phyloP scores from a whole-genome alignment of 2,797 vertebrate species.

The Epinephelus malabaricus region DNA sequence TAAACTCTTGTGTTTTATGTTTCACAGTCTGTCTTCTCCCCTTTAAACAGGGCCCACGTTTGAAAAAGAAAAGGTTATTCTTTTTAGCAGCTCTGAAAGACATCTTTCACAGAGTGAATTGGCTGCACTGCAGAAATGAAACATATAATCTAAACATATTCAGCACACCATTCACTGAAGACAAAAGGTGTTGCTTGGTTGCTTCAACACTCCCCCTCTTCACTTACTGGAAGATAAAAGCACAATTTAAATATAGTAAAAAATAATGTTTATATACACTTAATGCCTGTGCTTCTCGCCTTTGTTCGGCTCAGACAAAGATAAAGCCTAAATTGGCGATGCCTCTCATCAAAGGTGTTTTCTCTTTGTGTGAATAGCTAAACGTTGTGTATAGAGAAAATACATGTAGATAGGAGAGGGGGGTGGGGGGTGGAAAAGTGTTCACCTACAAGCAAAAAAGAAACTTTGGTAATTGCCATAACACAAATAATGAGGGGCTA shows the following conservation, averaged over 20 bases:
- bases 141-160: constrained; percentile 12
- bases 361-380: constrained; percentile 72
- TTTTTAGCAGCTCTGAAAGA: not conserved
- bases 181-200: constrained; percentile 28
- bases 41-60: not conserved
- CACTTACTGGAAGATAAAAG: constrained; percentile 34
- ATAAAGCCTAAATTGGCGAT: constrained; percentile 70
- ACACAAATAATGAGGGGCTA: constrained; percentile 82
- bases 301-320: constrained; percentile 67
- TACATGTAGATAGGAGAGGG: constrained; percentile 58
- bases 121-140: not conserved
- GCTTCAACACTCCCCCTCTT: constrained; percentile 18
- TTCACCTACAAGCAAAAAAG: constrained; percentile 83
- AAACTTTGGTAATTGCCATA: constrained; percentile 82
- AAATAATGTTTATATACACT: constrained; percentile 44
- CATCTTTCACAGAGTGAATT: constrained; percentile 1
- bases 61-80: not conserved
- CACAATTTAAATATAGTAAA: constrained; percentile 28
- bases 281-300: constrained; percentile 43
- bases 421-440: constrained; percentile 8
- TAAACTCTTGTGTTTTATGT: constrained; percentile 7
- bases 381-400: constrained; percentile 63
- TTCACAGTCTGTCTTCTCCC: not conserved
- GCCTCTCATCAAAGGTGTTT: constrained; percentile 74
- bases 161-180: constrained; percentile 3